Conservation (phyloP, 2,888 invertebrate genomes). For the Steinernema hermaphroditum region DNA sequence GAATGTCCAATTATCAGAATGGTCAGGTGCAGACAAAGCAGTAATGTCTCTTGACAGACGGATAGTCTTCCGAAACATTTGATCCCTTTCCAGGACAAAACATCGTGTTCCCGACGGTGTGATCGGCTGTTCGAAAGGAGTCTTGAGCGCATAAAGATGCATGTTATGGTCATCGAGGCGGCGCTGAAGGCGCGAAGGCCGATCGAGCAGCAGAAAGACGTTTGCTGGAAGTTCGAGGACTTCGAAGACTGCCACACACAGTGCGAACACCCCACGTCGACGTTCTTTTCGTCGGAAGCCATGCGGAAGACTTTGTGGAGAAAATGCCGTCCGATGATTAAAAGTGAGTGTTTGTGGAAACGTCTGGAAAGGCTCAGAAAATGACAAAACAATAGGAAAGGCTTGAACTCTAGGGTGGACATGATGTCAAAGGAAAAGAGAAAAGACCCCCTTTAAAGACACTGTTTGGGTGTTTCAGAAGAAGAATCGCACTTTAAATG, state of each 20-base stretch:
- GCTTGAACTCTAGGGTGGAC: not conserved
- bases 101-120: not conserved
- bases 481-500: constrained; percentile 35
- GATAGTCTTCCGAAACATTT: too few relatives aligned
- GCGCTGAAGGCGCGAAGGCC: not conserved
- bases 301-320: constrained; percentile 10
- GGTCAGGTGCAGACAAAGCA: too few relatives aligned
- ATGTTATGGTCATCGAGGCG: not conserved
- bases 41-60: too few relatives aligned
- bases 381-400: not conserved
- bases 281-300: constrained; percentile 23
- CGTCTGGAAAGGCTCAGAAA: not conserved
- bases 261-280: constrained; percentile 13
- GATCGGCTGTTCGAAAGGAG: not conserved
- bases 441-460: not conserved
- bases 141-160: not conserved
- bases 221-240: constrained; percentile 17
- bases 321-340: constrained; percentile 12
- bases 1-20: too few relatives aligned
- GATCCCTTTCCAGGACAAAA: not conserved
- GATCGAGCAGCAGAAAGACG: constrained; percentile 9
- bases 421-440: not conserved
- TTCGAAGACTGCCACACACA: constrained; percentile 19
- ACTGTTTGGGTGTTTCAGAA: constrained; percentile 8
- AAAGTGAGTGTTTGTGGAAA: not conserved